A percentile compares a stretch with the other conserved stretches of the same genome.
Evolutionary conservation across 2,797 vertebrate genomes (phyloP).

Genomic region (Sebastes minor): DNA sequence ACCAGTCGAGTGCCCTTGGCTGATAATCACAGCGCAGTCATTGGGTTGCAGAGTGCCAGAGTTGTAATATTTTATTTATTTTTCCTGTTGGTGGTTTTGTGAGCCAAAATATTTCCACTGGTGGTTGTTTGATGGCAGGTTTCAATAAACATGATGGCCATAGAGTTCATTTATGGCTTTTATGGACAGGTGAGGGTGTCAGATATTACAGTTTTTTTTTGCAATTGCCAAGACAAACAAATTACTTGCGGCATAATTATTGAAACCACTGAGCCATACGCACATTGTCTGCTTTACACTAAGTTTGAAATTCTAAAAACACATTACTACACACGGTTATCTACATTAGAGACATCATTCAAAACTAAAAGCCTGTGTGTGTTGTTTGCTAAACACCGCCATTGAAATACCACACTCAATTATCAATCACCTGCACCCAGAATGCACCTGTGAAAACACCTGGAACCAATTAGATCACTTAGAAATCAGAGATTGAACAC

Average conservation of each 20-base stretch:
- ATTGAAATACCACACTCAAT: too few species aligned
- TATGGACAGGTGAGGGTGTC: not conserved
- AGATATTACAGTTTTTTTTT: not conserved
- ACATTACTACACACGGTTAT: too few species aligned
- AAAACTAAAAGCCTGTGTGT: too few species aligned
- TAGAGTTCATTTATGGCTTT: not conserved
- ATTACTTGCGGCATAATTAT: too few species aligned
- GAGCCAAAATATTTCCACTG: not conserved
- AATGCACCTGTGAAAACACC: not conserved
- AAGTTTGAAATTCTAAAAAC: too few species aligned
- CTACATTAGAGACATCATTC: too few species aligned
- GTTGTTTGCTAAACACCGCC: too few species aligned
- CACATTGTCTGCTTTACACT: too few species aligned
- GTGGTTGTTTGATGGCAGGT: conserved; percentile 10
- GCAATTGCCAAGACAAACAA: too few species aligned
- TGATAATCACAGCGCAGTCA: conserved; percentile 9
- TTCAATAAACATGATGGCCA: not conserved
- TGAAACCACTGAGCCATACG: too few species aligned
- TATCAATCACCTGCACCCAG: not conserved
- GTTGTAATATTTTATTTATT: conserved; percentile 14
- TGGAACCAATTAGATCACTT: not conserved
- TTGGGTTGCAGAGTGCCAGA: not conserved
- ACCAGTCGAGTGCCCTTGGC: conserved; percentile 22
- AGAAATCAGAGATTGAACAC: not conserved
- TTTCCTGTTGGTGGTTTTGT: not conserved